Base-by-base conservation (phyloP, 2,797 vertebrate genomes). In the Cyclopterus lumpus region DNA sequence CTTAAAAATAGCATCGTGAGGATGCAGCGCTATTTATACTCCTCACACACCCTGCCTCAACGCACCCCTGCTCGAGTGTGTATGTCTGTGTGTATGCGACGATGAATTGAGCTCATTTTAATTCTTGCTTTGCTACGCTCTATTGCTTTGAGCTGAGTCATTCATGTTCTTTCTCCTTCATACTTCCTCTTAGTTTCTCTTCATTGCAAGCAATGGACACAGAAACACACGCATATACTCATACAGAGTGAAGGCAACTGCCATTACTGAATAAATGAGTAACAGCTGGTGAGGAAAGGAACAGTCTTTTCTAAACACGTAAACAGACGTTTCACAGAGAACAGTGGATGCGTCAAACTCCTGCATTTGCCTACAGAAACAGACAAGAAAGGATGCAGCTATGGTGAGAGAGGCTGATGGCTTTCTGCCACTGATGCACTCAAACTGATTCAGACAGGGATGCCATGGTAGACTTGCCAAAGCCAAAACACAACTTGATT, bases 11-110 rank as follows among this genome's bases (percentile, higher is more conserved):
- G 90, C 87, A 86, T 64, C 84, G 83, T 85, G 87, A 86, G 79
- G 83, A 91, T 89, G 90, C 84, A 87, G 85, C 84, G 86, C 91
- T 94, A 94, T 94, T 94, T 94, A 93, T 95, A 94, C 81, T 82
- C 88, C 80, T 86, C 79, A 85, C 89, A 87, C 86, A 82, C 81
- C 72, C 86, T 72, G 86, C 78, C 89, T 83, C 81, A 83, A 54
- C 86, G 85, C 77, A 85, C 66, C 65, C 77, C 74, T 66, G 61
- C 59, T 67, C 1, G 6, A 44, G 59, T 54, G 72, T 53, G 8
- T 60, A 49, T 44, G 40, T 5, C 28, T 64, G 32, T 63, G 69
- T 72, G 64, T 73, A 18, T 2, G 53, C 66, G 75, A 78, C n/a
- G 22, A 79, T 46, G 58, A 10, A 75, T 42, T 79, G 81, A 88